A percentile compares a stretch with the other conserved stretches of the same genome.
phyloP scores from a whole-genome alignment of 2,113 vertebrate species.

The Eulacestoma nigropectus region DNA sequence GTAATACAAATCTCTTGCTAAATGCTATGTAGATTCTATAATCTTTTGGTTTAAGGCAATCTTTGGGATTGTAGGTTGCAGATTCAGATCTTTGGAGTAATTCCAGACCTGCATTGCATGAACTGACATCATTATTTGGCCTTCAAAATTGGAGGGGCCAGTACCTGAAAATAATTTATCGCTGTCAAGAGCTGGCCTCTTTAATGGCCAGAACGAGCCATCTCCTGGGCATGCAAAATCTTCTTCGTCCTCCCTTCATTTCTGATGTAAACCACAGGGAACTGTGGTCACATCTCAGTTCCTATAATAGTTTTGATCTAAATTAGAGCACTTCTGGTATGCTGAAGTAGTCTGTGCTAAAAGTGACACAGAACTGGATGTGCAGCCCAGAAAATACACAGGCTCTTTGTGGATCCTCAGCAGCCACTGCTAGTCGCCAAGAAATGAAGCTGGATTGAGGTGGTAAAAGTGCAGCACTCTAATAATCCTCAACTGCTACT shows the following conservation, averaged over 20 bases:
- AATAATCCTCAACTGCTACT: slow-evolving; percentile 3
- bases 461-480: background rate
- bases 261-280: background rate
- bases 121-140: background rate
- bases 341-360: background rate
- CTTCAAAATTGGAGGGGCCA: background rate
- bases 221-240: background rate
- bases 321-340: background rate
- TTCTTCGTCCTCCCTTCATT: background rate
- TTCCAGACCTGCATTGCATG: background rate
- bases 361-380: background rate
- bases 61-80: background rate
- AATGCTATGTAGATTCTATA: background rate
- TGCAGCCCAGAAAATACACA: background rate
- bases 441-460: background rate
- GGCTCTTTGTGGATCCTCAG: background rate
- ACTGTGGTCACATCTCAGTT: background rate
- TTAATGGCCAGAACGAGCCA: background rate
- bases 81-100: background rate
- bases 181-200: background rate
- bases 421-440: background rate
- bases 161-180: background rate
- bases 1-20: slow-evolving; percentile 12
- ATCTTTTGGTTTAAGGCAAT: background rate
- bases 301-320: background rate